Evolutionary conservation across 1,140 invertebrate species (phyloP).

Genomic region (Anastrepha ludens): DNA sequence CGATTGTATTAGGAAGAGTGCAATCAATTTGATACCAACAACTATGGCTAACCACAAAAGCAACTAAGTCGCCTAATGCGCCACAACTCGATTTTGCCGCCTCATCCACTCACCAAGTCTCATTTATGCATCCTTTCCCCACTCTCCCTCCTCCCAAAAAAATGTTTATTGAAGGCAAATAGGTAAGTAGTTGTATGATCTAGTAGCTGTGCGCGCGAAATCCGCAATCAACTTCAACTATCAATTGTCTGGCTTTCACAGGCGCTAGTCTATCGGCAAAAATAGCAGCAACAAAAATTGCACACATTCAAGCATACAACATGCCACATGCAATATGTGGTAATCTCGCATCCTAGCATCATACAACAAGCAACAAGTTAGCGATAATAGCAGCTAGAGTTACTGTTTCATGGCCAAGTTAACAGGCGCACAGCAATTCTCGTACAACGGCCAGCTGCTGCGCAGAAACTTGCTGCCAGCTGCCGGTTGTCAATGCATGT

Average conservation of each 20-base stretch:
- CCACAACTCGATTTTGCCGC: not conserved
- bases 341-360: not conserved
- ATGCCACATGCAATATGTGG: constrained; percentile 49
- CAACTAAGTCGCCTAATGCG: not conserved
- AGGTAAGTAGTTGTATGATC: too few species aligned
- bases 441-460: constrained; percentile 2
- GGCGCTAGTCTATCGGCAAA: not conserved
- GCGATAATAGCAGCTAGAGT: constrained; percentile 22
- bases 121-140: too few species aligned
- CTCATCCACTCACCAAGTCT: too few species aligned
- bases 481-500: constrained; percentile 9
- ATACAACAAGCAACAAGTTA: not conserved
- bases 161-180: too few species aligned
- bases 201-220: not conserved
- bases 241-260: constrained; percentile 16
- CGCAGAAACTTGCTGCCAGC: not conserved
- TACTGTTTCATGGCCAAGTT: constrained; percentile 56
- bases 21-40: constrained; percentile 36
- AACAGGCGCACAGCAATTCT: constrained; percentile 49
- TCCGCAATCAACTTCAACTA: constrained; percentile 9
- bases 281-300: not conserved
- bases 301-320: not conserved
- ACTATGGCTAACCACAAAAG: constrained; percentile 22
- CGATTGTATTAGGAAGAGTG: constrained; percentile 14
- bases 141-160: too few species aligned